Conservation (phyloP, 2,113 vertebrate species). For the Ammodytes dubius region DNA sequence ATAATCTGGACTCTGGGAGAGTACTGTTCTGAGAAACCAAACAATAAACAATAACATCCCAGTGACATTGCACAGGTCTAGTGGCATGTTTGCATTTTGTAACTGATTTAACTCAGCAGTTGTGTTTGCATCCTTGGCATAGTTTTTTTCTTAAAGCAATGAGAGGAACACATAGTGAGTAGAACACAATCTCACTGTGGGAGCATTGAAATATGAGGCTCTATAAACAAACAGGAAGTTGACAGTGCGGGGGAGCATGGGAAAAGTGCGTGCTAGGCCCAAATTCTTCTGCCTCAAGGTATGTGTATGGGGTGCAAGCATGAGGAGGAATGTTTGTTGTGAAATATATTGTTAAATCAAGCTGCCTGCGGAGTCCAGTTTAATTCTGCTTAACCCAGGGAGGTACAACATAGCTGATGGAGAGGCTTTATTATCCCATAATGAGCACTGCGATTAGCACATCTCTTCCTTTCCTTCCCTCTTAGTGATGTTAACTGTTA, state of each 20-base stretch:
- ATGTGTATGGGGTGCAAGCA: constrained; percentile 41
- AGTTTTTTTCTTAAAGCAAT: constrained; percentile 24
- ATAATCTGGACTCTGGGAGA: constrained; percentile 35
- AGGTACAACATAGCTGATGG: constrained; percentile 9
- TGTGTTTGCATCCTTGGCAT: constrained; percentile 16
- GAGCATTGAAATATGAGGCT: constrained; percentile 58
- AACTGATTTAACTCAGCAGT: constrained; percentile 5
- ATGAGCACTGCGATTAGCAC: constrained; percentile 15
- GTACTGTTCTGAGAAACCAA: constrained; percentile 45
- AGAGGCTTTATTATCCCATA: constrained; percentile 7
- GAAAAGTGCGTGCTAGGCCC: constrained; percentile 60
- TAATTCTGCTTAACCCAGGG: background rate
- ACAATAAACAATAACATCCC: constrained; percentile 63
- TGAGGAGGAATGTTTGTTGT: constrained; percentile 55
- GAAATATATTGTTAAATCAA: constrained; percentile 37
- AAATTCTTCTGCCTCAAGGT: constrained; percentile 46
- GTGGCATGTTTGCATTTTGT: constrained; percentile 32
- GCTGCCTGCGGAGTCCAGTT: constrained; percentile 4
- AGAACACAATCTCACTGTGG: constrained; percentile 43
- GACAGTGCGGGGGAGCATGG: constrained; percentile 67
- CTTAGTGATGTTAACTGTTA: background rate
- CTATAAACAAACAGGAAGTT: constrained; percentile 77
- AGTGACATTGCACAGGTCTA: constrained; percentile 6
- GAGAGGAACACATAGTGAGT: constrained; percentile 14
- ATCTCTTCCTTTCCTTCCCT: background rate